These are phyloP conservation scores for Myopa testacea DNA, from an alignment of 2,888 invertebrate genomes.

Conservation along the genomic window DNA sequence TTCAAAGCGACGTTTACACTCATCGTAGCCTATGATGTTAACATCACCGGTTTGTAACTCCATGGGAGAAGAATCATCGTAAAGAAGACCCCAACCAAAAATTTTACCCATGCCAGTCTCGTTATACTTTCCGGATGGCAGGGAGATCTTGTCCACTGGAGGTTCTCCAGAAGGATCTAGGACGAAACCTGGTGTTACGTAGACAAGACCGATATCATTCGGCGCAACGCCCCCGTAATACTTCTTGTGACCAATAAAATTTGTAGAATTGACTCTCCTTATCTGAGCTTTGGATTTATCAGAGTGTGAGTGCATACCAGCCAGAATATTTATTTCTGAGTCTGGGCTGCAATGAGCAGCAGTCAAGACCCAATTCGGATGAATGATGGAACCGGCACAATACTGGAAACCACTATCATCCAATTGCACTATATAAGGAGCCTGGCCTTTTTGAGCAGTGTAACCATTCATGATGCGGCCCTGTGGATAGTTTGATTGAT, in stretches of 20 bases:
- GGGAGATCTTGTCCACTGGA: not conserved
- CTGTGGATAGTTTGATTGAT: conserved; percentile 47
- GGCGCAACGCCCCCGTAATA: conserved; percentile 64
- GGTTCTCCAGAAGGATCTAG: conserved; percentile 50
- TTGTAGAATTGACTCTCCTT: not conserved
- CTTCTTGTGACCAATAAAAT: conserved; percentile 54
- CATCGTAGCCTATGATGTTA: not conserved
- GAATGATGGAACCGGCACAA: conserved; percentile 68
- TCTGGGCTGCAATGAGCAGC: conserved; percentile 59
- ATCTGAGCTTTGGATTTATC: not conserved
- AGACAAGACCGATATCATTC: conserved; percentile 72
- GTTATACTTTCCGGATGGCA: conserved; percentile 40
- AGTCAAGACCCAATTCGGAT: conserved; percentile 61
- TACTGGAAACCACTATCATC: conserved; percentile 39
- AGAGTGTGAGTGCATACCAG: conserved; percentile 60
- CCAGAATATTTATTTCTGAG: conserved; percentile 56
- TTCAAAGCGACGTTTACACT: conserved; percentile 30
- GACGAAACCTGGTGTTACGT: conserved; percentile 53
- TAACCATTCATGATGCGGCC: not conserved
- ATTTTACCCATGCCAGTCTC: not conserved
- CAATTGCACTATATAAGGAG: not conserved
- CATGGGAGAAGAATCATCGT: not conserved
- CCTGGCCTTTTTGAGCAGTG: not conserved
- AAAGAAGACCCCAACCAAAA: not conserved
- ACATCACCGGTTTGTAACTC: not conserved